phyloP scores from a whole-genome alignment of 2,888 invertebrate genomes.

The Zygothrica quintamaculata region DNA sequence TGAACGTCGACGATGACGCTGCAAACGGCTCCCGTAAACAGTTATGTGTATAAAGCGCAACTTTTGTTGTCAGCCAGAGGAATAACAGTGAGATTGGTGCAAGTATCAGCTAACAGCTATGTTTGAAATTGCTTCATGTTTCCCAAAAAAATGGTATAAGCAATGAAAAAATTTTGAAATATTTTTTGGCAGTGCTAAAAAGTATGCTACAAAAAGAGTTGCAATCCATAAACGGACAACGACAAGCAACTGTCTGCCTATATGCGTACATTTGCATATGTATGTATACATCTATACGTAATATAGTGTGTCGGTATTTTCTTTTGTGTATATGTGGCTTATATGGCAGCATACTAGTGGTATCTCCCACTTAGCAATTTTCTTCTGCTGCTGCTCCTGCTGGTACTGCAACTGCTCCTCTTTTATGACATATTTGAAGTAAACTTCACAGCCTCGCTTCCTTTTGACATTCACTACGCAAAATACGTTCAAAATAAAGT shows the following conservation, averaged over 20 bases:
- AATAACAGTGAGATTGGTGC: slow-evolving; percentile 4
- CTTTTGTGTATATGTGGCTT: slow-evolving; percentile 35
- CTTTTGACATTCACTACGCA: slow-evolving; percentile 29
- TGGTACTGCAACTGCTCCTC: slow-evolving; percentile 18
- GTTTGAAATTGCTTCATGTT: slow-evolving; percentile 46
- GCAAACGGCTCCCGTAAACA: slow-evolving; percentile 61
- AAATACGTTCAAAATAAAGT: slow-evolving; percentile 42
- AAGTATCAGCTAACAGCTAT: slow-evolving; percentile 1
- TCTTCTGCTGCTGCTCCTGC: slow-evolving; percentile 1
- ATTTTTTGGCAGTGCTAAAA: slow-evolving; percentile 36
- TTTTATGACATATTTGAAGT: slow-evolving; percentile 49
- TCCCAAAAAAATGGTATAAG: slow-evolving; percentile 12
- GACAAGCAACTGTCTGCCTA: slow-evolving; percentile 19
- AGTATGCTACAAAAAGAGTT: slow-evolving; percentile 48
- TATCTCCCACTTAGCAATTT: slow-evolving; percentile 50
- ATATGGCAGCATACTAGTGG: slow-evolving; percentile 31
- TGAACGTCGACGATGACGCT: slow-evolving; percentile 33
- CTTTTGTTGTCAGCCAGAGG: slow-evolving; percentile 58
- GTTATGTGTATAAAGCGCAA: slow-evolving; percentile 62
- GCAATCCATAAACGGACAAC: slow-evolving; percentile 22
- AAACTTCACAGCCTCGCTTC: slow-evolving; percentile 40
- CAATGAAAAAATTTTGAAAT: slow-evolving; percentile 31
- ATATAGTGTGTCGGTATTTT: slow-evolving; percentile 4
- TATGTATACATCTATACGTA: slow-evolving; percentile 3
- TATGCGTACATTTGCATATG: slow-evolving; percentile 1